Base-by-base conservation (phyloP, 1,140 invertebrate genomes). In the Philopotamus ludificatus region DNA sequence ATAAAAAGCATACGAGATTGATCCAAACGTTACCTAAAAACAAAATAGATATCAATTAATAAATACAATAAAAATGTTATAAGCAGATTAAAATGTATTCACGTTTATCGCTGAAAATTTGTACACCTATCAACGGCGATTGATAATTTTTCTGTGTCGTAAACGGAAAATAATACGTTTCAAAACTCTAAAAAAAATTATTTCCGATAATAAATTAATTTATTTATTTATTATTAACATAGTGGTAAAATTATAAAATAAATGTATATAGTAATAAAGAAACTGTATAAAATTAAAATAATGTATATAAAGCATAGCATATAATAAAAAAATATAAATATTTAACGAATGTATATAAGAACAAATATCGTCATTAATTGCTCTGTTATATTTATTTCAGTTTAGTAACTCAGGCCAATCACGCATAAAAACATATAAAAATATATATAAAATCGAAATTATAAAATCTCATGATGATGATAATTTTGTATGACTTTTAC, bases 131-230 rank as follows among this genome's bases (percentile, higher is more conserved):
- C 16, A 70, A 23, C 25, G 65, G 65, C 26, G 61, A 53, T 15
- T 70, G 51, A 28, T 66, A 34, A 1, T 53, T 20, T 23, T 34
- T n/a, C 12, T 69, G 41, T 15, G 9, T 57, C 2, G 2, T 63
- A 41, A 23, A 65, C 0, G 57, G 65, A 45, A 68, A 68, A 45
- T 59, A 70, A 26, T 51, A 22, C 16, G 47, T 39, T 16, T 63
- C 49, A 50, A 65, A 47, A 22, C 63, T 60, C 68, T 70, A 42
- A 44, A 67, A 66, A 51, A 44, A 26, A 54, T n/a, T 60, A 25
- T 53, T 28, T n/a, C n/a, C n/a, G n/a, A n/a, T n/a, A n/a, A n/a
- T n/a, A n/a, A n/a, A n/a, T n/a, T n/a, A n/a, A n/a, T n/a, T n/a
- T n/a, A n/a, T n/a, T n/a, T n/a, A n/a, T n/a, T 42, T 41, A 28